Percentiles rank a stretch among this genome's conserved stretches.
Conservation (phyloP, 2,888 invertebrate genomes). For the Meteorus cinctellus region DNA sequence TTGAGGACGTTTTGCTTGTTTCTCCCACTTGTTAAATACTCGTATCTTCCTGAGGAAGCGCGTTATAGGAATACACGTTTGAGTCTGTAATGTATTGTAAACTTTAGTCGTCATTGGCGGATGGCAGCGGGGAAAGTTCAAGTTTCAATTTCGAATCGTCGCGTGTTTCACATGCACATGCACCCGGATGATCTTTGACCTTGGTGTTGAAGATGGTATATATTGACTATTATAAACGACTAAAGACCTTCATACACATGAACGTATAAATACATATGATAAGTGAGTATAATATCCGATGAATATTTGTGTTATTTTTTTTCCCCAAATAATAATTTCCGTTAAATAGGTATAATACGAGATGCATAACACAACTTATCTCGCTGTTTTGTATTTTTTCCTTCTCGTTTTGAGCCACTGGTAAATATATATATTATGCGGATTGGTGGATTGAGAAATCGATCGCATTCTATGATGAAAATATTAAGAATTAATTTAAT, state of each 20-base stretch:
- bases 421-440: neutral
- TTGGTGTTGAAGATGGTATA: conserved; percentile 29
- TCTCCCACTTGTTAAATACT: neutral
- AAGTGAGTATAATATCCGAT: neutral
- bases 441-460: neutral
- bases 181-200: conserved; percentile 33
- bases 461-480: conserved; percentile 1
- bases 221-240: conserved; percentile 33
- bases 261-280: neutral
- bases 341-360: neutral
- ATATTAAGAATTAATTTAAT: neutral
- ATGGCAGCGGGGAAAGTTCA: conserved; percentile 33
- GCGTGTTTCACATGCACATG: conserved; percentile 25
- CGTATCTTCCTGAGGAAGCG: conserved; percentile 10
- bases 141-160: conserved; percentile 40
- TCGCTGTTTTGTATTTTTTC: neutral
- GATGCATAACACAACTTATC: neutral
- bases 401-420: conserved; percentile 1
- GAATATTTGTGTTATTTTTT: neutral
- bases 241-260: conserved; percentile 31
- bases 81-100: conserved; percentile 19
- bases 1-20: conserved; percentile 62
- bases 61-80: conserved; percentile 8
- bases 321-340: neutral
- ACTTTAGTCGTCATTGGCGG: conserved; percentile 1